phyloP scores from a whole-genome alignment of 1,140 invertebrate species.

The Matsumurasca onukii region DNA sequence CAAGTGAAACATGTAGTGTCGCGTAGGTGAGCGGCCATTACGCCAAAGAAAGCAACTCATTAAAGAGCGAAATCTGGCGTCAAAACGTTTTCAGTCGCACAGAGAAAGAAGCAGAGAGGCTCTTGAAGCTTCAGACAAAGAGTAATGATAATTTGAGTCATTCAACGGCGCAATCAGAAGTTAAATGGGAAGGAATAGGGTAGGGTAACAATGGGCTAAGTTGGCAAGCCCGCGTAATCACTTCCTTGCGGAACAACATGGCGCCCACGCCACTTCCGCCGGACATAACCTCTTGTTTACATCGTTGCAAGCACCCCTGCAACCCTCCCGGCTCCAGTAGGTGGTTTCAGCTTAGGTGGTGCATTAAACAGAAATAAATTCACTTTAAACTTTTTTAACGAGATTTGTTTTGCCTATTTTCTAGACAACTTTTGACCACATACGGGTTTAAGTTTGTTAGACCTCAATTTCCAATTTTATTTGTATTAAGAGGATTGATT shows the following conservation, averaged over 20 bases:
- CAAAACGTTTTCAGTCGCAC: constrained; percentile 28
- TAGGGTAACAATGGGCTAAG: constrained; percentile 2
- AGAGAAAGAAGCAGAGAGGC: background rate
- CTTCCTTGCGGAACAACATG: constrained; percentile 12
- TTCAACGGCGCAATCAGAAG: constrained; percentile 31
- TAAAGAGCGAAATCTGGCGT: constrained; percentile 28
- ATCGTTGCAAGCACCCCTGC: background rate
- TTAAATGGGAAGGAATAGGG: constrained; percentile 31
- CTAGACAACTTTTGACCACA: no score
- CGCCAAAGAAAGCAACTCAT: constrained; percentile 33
- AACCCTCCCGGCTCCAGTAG: background rate
- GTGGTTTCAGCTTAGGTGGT: background rate
- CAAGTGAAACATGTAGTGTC: no score
- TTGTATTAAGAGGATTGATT: no score
- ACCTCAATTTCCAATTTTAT: no score
- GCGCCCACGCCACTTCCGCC: constrained; percentile 3
- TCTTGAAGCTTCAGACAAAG: constrained; percentile 20
- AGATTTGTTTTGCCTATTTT: no score
- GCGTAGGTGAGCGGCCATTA: constrained; percentile 18
- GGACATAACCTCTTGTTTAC: background rate
- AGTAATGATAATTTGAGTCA: constrained; percentile 35
- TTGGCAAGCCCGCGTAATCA: constrained; percentile 6
- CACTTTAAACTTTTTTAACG: no score
- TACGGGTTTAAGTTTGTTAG: no score
- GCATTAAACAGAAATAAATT: no score